phyloP scores from a whole-genome alignment of 1,140 invertebrate genomes.

The Daktulosphaira vitifoliae region DNA sequence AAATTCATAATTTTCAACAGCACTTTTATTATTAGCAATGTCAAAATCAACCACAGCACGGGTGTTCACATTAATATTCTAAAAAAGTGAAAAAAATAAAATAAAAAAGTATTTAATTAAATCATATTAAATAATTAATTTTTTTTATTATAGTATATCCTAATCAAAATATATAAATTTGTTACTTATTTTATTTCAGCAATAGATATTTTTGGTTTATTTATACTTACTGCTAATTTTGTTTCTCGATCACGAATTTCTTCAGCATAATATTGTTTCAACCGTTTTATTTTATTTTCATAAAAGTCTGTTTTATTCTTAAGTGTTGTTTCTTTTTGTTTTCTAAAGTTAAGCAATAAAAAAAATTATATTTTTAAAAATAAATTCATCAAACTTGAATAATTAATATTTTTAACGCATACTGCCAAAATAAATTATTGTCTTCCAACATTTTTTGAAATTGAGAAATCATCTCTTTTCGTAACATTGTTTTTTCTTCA shows the following conservation, averaged over 20 bases:
- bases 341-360: conserved; percentile 38
- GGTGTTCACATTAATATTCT: too few species aligned
- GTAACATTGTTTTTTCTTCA: conserved; percentile 34
- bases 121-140: too few species aligned
- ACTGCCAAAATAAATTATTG: conserved; percentile 35
- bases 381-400: too few species aligned
- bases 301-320: conserved; percentile 40
- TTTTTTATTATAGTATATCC: too few species aligned
- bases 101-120: too few species aligned
- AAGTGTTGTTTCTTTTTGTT: conserved; percentile 38
- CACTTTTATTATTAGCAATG: conserved; percentile 26
- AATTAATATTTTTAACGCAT: not conserved
- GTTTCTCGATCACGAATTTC: conserved; percentile 41
- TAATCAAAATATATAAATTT: too few species aligned
- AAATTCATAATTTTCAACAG: conserved; percentile 28
- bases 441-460: conserved; percentile 35
- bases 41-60: conserved; percentile 13
- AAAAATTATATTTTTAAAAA: too few species aligned
- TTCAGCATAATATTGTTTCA: conserved; percentile 41
- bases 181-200: too few species aligned
- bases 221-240: conserved; percentile 41
- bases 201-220: too few species aligned
- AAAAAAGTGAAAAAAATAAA: too few species aligned
- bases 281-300: conserved; percentile 39
- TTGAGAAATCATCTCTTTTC: conserved; percentile 15